Evolutionary conservation across 2,888 invertebrate genomes (phyloP).

Genomic region (Neuroscelio doddi): DNA sequence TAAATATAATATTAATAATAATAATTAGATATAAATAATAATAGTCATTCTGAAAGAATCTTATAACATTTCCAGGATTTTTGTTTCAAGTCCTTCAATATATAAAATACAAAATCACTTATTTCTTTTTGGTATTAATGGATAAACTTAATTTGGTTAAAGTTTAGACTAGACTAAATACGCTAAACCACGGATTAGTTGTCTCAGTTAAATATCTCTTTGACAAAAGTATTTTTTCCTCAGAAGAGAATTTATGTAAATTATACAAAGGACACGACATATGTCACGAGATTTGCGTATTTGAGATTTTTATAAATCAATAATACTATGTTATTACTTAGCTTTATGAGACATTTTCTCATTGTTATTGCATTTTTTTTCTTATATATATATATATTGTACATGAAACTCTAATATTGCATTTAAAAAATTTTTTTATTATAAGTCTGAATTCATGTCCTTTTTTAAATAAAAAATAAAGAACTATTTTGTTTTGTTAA

Average conservation of each 20-base stretch:
- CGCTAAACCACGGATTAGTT: constrained; percentile 13
- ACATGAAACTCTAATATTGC: too few species aligned
- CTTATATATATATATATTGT: neutral
- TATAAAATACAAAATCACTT: constrained; percentile 44
- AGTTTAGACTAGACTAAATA: constrained; percentile 45
- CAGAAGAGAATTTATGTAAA: neutral
- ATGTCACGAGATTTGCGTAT: constrained; percentile 11
- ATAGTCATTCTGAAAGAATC: constrained; percentile 5
- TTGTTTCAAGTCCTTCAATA: constrained; percentile 24
- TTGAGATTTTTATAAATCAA: constrained; percentile 4
- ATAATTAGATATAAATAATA: neutral
- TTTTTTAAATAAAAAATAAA: too few species aligned
- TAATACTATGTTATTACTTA: constrained; percentile 16
- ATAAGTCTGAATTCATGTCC: too few species aligned
- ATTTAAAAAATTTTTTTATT: too few species aligned
- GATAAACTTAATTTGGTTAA: constrained; percentile 30
- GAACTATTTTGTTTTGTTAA: too few species aligned
- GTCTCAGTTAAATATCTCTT: neutral
- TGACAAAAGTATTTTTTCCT: neutral
- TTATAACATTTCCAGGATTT: constrained; percentile 19
- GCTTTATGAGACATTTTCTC: constrained; percentile 11
- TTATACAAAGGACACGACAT: neutral
- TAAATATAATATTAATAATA: too few species aligned
- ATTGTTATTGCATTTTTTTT: too few species aligned
- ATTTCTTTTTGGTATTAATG: constrained; percentile 30